Conservation (phyloP, 2,888 invertebrate species). For the Hylaea fasciaria region DNA sequence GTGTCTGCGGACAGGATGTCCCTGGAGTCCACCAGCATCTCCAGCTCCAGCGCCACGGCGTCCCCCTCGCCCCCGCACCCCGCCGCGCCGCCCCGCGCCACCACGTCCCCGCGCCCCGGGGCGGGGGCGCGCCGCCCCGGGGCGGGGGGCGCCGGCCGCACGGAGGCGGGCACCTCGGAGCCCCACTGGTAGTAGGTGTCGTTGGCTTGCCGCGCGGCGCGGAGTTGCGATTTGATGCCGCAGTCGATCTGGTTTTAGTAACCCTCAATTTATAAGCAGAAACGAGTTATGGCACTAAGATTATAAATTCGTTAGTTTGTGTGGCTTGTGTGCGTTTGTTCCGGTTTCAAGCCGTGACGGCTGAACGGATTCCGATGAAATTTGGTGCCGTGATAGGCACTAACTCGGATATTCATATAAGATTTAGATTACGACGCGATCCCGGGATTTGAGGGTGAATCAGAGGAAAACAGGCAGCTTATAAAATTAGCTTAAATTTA, state of each 20-base stretch:
- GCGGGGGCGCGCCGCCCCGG: background rate
- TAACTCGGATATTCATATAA: too few species aligned
- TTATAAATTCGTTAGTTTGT: too few species aligned
- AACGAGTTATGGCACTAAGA: too few species aligned
- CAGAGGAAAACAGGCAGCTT: too few species aligned
- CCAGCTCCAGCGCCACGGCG: constrained; percentile 68
- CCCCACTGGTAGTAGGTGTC: constrained; percentile 51
- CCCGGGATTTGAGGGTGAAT: too few species aligned
- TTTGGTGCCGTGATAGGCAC: too few species aligned
- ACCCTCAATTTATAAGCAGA: too few species aligned
- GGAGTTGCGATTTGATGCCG: constrained; percentile 25
- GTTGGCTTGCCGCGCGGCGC: constrained; percentile 61
- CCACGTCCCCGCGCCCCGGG: constrained; percentile 45
- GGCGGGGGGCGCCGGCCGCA: constrained; percentile 39
- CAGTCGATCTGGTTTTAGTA: constrained; percentile 29
- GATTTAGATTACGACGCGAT: too few species aligned
- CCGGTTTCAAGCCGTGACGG: too few species aligned
- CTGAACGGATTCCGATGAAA: too few species aligned
- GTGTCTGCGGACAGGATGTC: constrained; percentile 86
- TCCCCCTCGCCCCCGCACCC: constrained; percentile 52
- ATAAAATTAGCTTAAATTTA: too few species aligned
- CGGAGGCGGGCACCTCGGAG: constrained; percentile 49
- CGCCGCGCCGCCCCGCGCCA: constrained; percentile 57
- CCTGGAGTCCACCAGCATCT: constrained; percentile 76
- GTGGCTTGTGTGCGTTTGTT: too few species aligned